phyloP scores from a whole-genome alignment of 2,113 vertebrate genomes.

The Kryptolebias marmoratus region DNA sequence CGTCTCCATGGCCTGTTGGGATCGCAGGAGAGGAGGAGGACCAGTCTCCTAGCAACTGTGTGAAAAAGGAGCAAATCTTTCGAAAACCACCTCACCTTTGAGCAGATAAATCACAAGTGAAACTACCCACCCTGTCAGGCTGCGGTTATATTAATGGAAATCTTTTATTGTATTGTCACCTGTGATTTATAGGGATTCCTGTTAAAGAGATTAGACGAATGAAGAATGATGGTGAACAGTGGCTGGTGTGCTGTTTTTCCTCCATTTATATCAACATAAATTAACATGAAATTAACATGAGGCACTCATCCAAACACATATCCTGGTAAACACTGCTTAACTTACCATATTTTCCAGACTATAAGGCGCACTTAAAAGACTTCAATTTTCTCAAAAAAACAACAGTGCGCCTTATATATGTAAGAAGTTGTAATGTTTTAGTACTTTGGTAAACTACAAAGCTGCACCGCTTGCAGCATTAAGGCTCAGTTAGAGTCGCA shows the following conservation, averaged over 20 bases:
- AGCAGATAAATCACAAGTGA: slow-evolving; percentile 33
- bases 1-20: slow-evolving; percentile 67
- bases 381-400: too few relatives aligned
- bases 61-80: slow-evolving; percentile 51
- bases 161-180: neutral
- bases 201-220: neutral
- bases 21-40: slow-evolving; percentile 59
- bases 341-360: too few relatives aligned
- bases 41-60: slow-evolving; percentile 83
- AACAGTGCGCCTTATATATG: too few relatives aligned
- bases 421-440: too few relatives aligned
- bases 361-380: too few relatives aligned
- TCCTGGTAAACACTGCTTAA: too few relatives aligned
- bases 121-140: neutral
- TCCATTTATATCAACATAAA: neutral
- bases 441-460: too few relatives aligned
- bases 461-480: too few relatives aligned
- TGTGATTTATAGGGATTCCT: neutral
- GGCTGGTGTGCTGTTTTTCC: neutral
- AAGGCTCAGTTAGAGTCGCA: too few relatives aligned
- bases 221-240: neutral
- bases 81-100: slow-evolving; percentile 26
- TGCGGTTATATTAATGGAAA: neutral
- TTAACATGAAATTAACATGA: too few relatives aligned
- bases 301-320: too few relatives aligned